These are phyloP conservation scores for Gobio gobio DNA, from an alignment of 2,113 vertebrate species.

Conservation along the genomic window DNA sequence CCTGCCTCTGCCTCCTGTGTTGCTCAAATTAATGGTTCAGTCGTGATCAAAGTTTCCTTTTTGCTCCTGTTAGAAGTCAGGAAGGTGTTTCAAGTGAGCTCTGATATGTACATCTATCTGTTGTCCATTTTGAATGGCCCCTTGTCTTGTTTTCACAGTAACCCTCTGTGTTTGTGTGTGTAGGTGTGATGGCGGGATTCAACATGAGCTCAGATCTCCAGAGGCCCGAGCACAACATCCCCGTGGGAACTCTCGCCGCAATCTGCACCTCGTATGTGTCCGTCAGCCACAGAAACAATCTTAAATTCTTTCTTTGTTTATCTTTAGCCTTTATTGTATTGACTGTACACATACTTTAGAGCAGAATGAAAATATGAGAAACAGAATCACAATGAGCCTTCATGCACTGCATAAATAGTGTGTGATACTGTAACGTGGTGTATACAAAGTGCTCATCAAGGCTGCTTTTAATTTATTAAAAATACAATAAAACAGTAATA, in stretches of 20 bases:
- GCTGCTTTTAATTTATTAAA: neutral
- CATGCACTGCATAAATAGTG: neutral
- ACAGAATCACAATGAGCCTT: neutral
- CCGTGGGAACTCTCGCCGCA: constrained; percentile 92
- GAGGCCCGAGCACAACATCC: constrained; percentile 88
- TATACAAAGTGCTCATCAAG: neutral
- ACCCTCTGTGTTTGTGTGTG: constrained; percentile 50
- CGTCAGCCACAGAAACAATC: neutral
- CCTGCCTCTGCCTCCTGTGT: neutral
- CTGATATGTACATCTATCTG: neutral
- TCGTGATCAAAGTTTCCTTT: neutral
- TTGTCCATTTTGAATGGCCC: constrained; percentile 12
- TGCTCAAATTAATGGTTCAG: neutral
- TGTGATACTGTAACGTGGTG: neutral
- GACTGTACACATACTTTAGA: neutral
- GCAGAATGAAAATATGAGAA: neutral
- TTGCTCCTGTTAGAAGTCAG: neutral
- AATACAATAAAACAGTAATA: neutral
- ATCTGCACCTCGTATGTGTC: constrained; percentile 91
- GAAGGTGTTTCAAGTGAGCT: neutral
- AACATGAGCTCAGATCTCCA: constrained; percentile 97
- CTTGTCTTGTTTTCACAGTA: constrained; percentile 22
- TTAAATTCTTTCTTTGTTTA: neutral
- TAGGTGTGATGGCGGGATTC: constrained; percentile 98
- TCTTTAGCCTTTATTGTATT: neutral